These are phyloP conservation scores for Macrotrachela quadricornifera DNA, from an alignment of 1,140 invertebrate species.

Conservation along the genomic window DNA sequence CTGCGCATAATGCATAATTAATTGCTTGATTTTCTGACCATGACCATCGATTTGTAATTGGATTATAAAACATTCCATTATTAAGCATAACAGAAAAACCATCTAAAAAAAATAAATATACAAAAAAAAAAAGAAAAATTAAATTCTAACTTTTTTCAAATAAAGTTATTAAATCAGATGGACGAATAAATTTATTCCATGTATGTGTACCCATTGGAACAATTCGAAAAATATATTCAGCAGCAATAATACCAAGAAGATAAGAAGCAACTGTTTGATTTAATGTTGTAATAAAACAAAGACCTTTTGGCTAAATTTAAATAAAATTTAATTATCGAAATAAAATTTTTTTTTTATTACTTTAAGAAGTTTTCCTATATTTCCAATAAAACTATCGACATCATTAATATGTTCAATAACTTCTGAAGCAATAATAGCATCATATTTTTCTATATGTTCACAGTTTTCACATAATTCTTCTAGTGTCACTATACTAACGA, in stretches of 20 bases:
- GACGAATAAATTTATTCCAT: constrained; percentile 65
- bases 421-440: constrained; percentile 30
- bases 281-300: constrained; percentile 71
- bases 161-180: constrained; percentile 45
- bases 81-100: constrained; percentile 40
- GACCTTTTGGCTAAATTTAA: constrained; percentile 47
- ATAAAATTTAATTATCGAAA: too few species aligned
- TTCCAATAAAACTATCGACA: constrained; percentile 45
- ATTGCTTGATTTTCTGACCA: constrained; percentile 42
- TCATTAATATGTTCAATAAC: constrained; percentile 67
- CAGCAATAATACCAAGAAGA: constrained; percentile 46
- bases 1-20: constrained; percentile 52
- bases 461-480: constrained; percentile 32
- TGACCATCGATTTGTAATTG: constrained; percentile 42
- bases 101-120: constrained; percentile 28
- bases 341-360: constrained; percentile 16
- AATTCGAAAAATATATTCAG: constrained; percentile 50
- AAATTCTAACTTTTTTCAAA: constrained; percentile 29
- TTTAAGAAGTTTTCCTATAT: constrained; percentile 48
- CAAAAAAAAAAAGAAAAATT: not conserved
- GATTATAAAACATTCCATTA: constrained; percentile 51
- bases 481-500: constrained; percentile 59
- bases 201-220: constrained; percentile 66
- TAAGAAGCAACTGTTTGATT: constrained; percentile 55
- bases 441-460: constrained; percentile 16